phyloP scores from a whole-genome alignment of 2,888 invertebrate genomes.

The Meiosimyza platycephala region DNA sequence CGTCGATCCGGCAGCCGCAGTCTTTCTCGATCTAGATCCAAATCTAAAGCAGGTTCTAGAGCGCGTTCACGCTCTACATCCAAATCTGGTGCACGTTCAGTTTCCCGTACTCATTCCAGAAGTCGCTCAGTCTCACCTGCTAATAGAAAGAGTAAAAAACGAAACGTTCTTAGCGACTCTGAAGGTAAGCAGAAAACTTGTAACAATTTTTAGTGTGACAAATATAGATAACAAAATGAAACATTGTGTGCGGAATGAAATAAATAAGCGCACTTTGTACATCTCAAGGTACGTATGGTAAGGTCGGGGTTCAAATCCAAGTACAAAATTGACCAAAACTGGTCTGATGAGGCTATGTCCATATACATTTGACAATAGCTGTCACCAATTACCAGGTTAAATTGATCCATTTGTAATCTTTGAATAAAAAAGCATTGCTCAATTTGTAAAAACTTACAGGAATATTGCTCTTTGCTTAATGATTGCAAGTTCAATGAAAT shows the following conservation, averaged over 20 bases:
- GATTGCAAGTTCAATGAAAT: no score
- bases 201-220: not conserved
- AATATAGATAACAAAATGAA: no score
- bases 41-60: slow-evolving; percentile 31
- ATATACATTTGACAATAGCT: no score
- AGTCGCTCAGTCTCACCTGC: slow-evolving; percentile 49
- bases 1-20: slow-evolving; percentile 37
- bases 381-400: not conserved
- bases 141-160: slow-evolving; percentile 51
- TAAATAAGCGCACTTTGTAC: no score
- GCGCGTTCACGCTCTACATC: slow-evolving; percentile 47
- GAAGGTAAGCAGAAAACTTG: slow-evolving; percentile 66
- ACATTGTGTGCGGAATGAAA: no score
- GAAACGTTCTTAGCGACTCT: slow-evolving; percentile 71
- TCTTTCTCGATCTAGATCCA: slow-evolving; percentile 24
- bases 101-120: slow-evolving; percentile 48
- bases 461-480: no score
- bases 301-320: no score
- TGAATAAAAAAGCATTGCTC: not conserved
- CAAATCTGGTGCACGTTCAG: slow-evolving; percentile 51
- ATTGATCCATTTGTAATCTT: not conserved
- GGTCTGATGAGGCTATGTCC: not conserved
- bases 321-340: not conserved
- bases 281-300: no score
- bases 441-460: no score